Percentiles rank a stretch among this genome's conserved stretches.
Evolutionary conservation across 1,140 invertebrate species (phyloP).

Genomic region (Leguminivora glycinivorella): DNA sequence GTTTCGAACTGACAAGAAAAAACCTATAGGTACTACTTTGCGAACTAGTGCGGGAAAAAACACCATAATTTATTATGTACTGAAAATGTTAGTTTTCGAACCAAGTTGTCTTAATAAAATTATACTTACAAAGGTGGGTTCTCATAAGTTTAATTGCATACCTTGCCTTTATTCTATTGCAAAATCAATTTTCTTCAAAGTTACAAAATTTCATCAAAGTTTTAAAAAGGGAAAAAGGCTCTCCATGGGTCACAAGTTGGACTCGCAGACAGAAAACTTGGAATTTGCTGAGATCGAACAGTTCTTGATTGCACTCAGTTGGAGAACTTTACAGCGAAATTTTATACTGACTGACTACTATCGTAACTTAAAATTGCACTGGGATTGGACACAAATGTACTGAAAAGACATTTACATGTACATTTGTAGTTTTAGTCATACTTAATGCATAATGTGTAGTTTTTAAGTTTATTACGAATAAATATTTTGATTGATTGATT

Average conservation of each 20-base stretch:
- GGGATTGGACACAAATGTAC: no score
- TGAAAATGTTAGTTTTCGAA: no score
- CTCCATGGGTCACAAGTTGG: conserved; percentile 55
- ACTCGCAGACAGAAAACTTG: conserved; percentile 48
- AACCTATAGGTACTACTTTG: no score
- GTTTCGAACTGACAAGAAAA: no score
- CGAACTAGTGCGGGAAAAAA: no score
- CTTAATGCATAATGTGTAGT: no score
- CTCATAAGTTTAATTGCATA: background rate
- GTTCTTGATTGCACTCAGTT: conserved; percentile 63
- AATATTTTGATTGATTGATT: no score
- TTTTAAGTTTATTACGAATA: no score
- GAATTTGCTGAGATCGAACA: conserved; percentile 49
- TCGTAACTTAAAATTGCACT: background rate
- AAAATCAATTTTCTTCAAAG: conserved; percentile 55
- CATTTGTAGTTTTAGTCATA: no score
- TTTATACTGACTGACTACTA: conserved; percentile 37
- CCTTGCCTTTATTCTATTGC: conserved; percentile 22
- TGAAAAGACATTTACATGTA: no score
- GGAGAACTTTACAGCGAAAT: conserved; percentile 64
- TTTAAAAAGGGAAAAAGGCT: conserved; percentile 50
- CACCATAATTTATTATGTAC: no score
- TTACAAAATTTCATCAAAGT: conserved; percentile 67
- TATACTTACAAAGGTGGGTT: background rate
- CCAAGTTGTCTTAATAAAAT: no score